phyloP scores from a whole-genome alignment of 2,113 vertebrate species.

The Corythaeola cristata region DNA sequence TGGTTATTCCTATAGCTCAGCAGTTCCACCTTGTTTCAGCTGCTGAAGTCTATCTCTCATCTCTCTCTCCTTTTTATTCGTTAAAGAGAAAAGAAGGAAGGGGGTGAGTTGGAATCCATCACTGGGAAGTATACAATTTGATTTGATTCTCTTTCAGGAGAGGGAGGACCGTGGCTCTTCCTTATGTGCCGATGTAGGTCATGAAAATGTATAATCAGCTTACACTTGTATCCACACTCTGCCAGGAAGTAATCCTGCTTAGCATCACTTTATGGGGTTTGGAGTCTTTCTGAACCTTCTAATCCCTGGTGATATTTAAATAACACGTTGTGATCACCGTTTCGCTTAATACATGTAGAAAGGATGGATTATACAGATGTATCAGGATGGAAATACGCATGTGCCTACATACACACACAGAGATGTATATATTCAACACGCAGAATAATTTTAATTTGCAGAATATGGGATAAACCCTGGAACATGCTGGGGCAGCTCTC shows the following conservation, averaged over 20 bases:
- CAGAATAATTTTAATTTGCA: background rate
- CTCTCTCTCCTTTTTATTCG: background rate
- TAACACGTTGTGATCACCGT: constrained; percentile 40
- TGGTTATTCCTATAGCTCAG: constrained; percentile 60
- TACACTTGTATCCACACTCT: constrained; percentile 62
- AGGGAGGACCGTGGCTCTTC: background rate
- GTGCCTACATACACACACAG: background rate
- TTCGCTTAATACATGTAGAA: constrained; percentile 36
- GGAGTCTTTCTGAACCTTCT: constrained; percentile 59
- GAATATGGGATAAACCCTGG: background rate
- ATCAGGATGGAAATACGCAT: background rate
- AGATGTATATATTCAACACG: background rate
- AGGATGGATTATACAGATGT: background rate
- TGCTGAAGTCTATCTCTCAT: constrained; percentile 6
- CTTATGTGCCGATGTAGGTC: constrained; percentile 61
- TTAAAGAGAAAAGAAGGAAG: constrained; percentile 25
- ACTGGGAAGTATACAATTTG: constrained; percentile 6
- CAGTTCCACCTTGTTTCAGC: constrained; percentile 55
- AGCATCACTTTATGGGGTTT: constrained; percentile 67
- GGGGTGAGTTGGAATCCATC: background rate
- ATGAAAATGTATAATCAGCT: constrained; percentile 69
- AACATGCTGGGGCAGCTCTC: background rate
- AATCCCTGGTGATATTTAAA: constrained; percentile 64
- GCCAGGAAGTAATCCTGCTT: constrained; percentile 70
- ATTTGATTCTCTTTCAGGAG: constrained; percentile 38